Percentiles rank a stretch among this genome's conserved stretches.
Conservation (phyloP, 1,140 invertebrate species). For the Lerema accius region DNA sequence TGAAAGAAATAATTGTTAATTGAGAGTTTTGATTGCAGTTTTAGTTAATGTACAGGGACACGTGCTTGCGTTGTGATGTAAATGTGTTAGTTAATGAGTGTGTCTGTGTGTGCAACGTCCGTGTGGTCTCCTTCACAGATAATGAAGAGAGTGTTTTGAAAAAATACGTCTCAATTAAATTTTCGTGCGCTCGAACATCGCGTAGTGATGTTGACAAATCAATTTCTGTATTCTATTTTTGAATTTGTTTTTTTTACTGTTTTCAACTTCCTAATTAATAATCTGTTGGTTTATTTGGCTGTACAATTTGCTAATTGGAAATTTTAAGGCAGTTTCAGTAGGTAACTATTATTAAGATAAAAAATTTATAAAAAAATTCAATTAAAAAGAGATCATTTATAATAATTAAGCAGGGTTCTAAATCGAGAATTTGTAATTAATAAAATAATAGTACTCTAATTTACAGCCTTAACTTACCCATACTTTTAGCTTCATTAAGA, state of each 20-base stretch:
- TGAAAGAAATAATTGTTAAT: constrained; percentile 55
- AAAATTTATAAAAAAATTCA: too few species aligned
- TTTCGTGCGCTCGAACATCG: constrained; percentile 19
- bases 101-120: constrained; percentile 61
- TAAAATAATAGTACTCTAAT: too few species aligned
- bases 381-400: too few species aligned
- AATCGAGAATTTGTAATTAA: too few species aligned
- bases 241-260: neutral
- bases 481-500: too few species aligned
- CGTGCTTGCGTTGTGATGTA: constrained; percentile 71
- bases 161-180: constrained; percentile 26
- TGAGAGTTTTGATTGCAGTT: constrained; percentile 63
- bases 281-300: too few species aligned
- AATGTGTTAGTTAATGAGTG: constrained; percentile 79
- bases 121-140: constrained; percentile 50
- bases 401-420: too few species aligned
- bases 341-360: too few species aligned
- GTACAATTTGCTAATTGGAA: too few species aligned
- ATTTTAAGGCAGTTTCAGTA: too few species aligned
- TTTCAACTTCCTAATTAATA: too few species aligned
- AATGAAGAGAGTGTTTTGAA: constrained; percentile 32
- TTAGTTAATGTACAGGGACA: constrained; percentile 51
- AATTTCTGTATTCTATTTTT: neutral
- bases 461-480: too few species aligned
- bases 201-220: constrained; percentile 4